Percentiles rank a stretch among this genome's conserved stretches.
Evolutionary conservation across 2,888 invertebrate species (phyloP).

Genomic region (Drosophila leonis): DNA sequence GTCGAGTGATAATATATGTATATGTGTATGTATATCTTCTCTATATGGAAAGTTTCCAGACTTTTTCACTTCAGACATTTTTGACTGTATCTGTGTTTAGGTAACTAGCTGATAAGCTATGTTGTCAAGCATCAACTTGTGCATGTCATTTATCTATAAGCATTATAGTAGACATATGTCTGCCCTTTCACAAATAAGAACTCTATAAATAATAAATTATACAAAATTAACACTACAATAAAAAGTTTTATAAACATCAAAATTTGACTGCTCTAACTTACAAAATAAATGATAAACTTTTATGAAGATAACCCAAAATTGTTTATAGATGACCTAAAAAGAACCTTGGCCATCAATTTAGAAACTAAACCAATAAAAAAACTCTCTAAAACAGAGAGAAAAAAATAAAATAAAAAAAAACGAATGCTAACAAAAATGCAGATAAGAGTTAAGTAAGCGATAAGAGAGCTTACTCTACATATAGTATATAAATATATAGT

Average conservation of each 20-base stretch:
- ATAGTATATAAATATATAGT: neutral
- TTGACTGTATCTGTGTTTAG: neutral
- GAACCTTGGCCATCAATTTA: conserved; percentile 52
- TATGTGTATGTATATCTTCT: too few species aligned
- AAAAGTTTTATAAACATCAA: neutral
- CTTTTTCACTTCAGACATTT: too few species aligned
- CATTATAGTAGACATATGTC: too few species aligned
- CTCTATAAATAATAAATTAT: too few species aligned
- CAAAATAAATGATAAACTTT: neutral
- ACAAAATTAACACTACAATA: neutral
- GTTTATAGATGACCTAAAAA: conserved; percentile 54
- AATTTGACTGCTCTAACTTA: neutral
- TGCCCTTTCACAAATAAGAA: too few species aligned
- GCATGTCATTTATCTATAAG: too few species aligned
- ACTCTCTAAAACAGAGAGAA: conserved; percentile 7
- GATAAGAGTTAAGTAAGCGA: conserved; percentile 45
- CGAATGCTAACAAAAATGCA: neutral
- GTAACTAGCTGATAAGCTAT: neutral
- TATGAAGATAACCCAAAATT: neutral
- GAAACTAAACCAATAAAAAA: conserved; percentile 14
- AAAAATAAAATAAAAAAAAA: conserved; percentile 1
- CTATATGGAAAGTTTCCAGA: neutral
- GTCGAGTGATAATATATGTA: too few species aligned
- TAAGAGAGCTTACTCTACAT: conserved; percentile 33
- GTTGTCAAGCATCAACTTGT: neutral